These are phyloP conservation scores for Drosophila watanabei DNA, from an alignment of 1,140 invertebrate species.

Conservation along the genomic window DNA sequence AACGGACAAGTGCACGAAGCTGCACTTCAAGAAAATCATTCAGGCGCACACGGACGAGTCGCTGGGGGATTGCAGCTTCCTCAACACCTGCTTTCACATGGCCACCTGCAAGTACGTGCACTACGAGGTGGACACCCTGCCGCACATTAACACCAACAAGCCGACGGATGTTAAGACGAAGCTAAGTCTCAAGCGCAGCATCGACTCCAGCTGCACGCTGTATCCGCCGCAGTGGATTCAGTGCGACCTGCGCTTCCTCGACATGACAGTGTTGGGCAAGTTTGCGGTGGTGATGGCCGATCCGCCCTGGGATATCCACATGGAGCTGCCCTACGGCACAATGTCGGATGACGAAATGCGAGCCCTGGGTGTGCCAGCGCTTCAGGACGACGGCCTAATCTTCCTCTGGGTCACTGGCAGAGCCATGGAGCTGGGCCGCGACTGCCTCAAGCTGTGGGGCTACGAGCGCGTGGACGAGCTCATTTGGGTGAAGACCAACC, in stretches of 20 bases:
- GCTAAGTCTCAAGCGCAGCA: conserved; percentile 72
- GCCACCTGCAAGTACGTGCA: conserved; percentile 99
- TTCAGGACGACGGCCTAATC: conserved; percentile 98
- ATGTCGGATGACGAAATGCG: conserved; percentile 99
- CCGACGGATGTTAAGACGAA: conserved; percentile 78
- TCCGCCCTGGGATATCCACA: conserved; percentile 98
- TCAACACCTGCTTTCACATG: conserved; percentile 99
- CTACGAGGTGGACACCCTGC: conserved; percentile 93
- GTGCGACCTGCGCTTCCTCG: conserved; percentile 97
- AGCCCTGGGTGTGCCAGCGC: conserved; percentile 93
- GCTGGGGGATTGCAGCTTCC: conserved; percentile 98
- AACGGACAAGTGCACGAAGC: conserved; percentile 90
- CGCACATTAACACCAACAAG: conserved; percentile 85
- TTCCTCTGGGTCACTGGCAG: conserved; percentile 99
- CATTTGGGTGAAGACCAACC: conserved; percentile 99
- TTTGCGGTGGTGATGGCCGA: conserved; percentile 98
- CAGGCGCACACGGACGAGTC: conserved; percentile 98
- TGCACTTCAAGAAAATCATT: conserved; percentile 99
- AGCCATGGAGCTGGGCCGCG: conserved; percentile 98
- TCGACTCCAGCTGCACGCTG: conserved; percentile 88
- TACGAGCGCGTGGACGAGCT: conserved; percentile 98
- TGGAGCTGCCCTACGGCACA: conserved; percentile 98
- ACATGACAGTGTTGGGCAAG: conserved; percentile 98
- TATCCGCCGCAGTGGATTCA: conserved; percentile 98
- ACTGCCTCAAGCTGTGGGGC: conserved; percentile 97